phyloP scores from a whole-genome alignment of 2,113 vertebrate genomes.

The Gymnarchus niloticus region DNA sequence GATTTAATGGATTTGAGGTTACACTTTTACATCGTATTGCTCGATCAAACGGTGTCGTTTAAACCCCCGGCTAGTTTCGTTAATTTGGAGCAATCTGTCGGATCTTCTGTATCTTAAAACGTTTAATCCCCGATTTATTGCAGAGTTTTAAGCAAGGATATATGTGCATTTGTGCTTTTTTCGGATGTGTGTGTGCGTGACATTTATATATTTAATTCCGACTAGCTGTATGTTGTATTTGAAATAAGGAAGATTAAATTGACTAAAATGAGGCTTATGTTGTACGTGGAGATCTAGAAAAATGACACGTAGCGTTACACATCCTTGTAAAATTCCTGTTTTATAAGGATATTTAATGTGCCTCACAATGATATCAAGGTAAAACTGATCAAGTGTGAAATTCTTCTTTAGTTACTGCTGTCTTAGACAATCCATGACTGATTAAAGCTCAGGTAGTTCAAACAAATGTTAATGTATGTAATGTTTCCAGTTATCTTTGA shows the following conservation, averaged over 20 bases:
- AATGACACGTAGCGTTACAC: too few species aligned
- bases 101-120: background rate
- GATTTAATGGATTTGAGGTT: background rate
- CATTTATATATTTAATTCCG: background rate
- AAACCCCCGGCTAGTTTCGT: background rate
- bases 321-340: too few species aligned
- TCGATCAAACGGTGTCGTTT: background rate
- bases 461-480: background rate
- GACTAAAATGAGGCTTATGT: background rate
- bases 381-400: background rate
- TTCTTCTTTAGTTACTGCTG: constrained; percentile 4
- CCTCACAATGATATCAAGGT: background rate
- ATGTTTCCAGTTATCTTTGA: background rate
- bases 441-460: background rate
- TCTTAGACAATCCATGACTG: background rate
- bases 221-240: background rate
- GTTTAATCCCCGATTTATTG: background rate
- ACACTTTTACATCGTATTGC: background rate
- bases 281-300: background rate
- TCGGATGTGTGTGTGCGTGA: background rate
- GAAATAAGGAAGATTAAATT: background rate
- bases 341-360: too few species aligned
- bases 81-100: background rate
- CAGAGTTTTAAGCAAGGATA: background rate
- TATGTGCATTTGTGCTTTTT: background rate